Base-by-base conservation (phyloP, 35 echinoderm and acorn worm genomes). In the Strongylocentrotus purpuratus region DNA sequence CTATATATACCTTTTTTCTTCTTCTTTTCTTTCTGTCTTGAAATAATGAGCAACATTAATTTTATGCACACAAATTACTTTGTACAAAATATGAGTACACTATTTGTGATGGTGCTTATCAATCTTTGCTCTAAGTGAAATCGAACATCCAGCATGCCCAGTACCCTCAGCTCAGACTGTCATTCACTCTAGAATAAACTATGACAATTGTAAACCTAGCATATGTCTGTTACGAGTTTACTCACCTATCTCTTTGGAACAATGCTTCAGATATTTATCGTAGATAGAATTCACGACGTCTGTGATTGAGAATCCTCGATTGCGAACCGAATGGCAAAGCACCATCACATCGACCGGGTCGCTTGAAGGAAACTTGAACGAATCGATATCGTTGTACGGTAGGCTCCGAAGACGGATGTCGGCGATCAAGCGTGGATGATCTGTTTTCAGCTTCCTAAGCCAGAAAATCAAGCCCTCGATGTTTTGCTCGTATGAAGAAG, bases 291-390 rank as follows among this genome's bases (percentile, higher is more conserved):
- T 93, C 48, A 14, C 48, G 2, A 93, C 91, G 91, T 93, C 48
- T 32, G 91, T 93, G 48, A 93, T 93, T 31, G 46, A 0, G 25
- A 50, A 93, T 4, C 91, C 91, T 31, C 91, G 17, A 14, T 93
- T 47, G 31, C 58, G 10, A 31, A 58, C 46, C 22, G 91, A 93
- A 32, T 93, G 91, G 12, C 91, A 93, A 0, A 93, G 91, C 17
- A 93, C 91, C 91, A 93, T 93, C 46, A 58, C 91, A 93, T 93
- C 91, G 3, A 58, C 91, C n/a, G 91, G 48, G 47, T 93, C 47
- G n/a, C 32, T 58, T 4, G 91, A 31, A 32, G 91, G 47, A 58
- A 93, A 93, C 31, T 58, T 47, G 48, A 93, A 93, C 1, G 45
- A 33, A 52, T 93, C 91, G 18, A 93, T 31, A 48, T 93, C 48